These are phyloP conservation scores for Artibeus lituratus DNA, from an alignment of 2,797 vertebrate genomes.

Conservation along the genomic window DNA sequence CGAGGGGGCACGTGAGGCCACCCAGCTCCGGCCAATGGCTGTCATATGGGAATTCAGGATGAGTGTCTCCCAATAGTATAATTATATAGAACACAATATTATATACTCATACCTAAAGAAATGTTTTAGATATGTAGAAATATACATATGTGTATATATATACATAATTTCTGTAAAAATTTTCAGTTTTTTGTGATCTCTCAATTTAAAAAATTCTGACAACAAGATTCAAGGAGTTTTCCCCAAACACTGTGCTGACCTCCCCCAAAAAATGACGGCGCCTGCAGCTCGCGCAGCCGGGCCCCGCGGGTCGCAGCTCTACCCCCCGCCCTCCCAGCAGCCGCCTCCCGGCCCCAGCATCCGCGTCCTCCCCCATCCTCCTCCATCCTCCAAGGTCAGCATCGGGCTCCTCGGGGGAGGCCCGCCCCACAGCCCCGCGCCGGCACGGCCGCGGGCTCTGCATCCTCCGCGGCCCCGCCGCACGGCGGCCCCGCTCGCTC, in stretches of 20 bases:
- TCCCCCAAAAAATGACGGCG: background rate
- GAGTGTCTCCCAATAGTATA: background rate
- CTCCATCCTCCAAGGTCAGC: constrained; percentile 28
- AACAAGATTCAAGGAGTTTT: background rate
- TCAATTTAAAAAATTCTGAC: background rate
- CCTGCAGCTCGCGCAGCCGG: background rate
- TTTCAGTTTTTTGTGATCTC: background rate
- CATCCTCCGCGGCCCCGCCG: background rate
- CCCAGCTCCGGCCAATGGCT: background rate
- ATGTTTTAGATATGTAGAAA: too few relatives aligned
- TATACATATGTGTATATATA: background rate
- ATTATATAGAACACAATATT: background rate
- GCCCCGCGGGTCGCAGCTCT: background rate
- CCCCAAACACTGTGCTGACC: background rate
- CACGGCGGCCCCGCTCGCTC: background rate
- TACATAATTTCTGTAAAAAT: background rate
- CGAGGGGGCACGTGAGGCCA: background rate
- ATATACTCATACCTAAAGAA: background rate
- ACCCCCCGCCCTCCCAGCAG: background rate
- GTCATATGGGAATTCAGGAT: background rate
- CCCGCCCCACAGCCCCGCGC: background rate
- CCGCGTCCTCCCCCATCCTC: background rate
- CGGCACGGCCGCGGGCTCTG: background rate
- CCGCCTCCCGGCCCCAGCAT: background rate
- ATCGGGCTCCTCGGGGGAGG: background rate